Base-by-base conservation (phyloP, 2,888 invertebrate species). In the Chymomyza procnemis region DNA sequence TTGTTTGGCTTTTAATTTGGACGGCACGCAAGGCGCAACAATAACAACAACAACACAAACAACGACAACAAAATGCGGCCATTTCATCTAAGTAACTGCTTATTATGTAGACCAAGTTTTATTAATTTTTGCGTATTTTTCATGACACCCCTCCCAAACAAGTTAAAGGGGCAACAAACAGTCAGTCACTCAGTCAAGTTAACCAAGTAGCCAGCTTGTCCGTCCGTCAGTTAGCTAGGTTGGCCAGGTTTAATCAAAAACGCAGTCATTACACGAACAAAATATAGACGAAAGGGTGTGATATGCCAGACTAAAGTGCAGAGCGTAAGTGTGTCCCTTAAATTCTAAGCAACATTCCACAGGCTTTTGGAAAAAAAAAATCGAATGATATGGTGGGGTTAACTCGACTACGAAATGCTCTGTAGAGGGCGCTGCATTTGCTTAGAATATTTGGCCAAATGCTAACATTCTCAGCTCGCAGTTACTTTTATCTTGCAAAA, bases 1-100 rank as follows among this genome's bases (percentile, higher is more conserved):
- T 85, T 85, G 81, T 85, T 82, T 41, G 86, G 84, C 86, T 82
- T 82, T 82, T 82, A 82, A 82, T 82, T 82, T 82, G 81, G 70
- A 72, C 75, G 57, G 75, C 81, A 82, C 81, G 81, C 81, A 68
- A 80, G 64, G 70, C 57, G 21, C 56, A 47, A 16, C 48, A 57
- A 16, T 48, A 66, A 9, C 56, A 61, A 48, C 41, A 65, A 52
- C 61, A 60, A 55, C 55, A 69, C n/a, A 46, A 57, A 50, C 61
- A 71, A 63, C 71, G 71, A 71, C 64, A 68, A 66, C 64, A 73
- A 75, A 59, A 66, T 63, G 59, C 65, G 34, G 60, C 64, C 61
- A 50, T 50, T 50, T 5, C 50, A 19, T 50, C 50, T 50, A 57
- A 66, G 66, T 71, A 63, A 65, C 69, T 61, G 75, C 84, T 80